phyloP scores from a whole-genome alignment of 2,888 invertebrate genomes.

The Neoaliturus tenellus region DNA sequence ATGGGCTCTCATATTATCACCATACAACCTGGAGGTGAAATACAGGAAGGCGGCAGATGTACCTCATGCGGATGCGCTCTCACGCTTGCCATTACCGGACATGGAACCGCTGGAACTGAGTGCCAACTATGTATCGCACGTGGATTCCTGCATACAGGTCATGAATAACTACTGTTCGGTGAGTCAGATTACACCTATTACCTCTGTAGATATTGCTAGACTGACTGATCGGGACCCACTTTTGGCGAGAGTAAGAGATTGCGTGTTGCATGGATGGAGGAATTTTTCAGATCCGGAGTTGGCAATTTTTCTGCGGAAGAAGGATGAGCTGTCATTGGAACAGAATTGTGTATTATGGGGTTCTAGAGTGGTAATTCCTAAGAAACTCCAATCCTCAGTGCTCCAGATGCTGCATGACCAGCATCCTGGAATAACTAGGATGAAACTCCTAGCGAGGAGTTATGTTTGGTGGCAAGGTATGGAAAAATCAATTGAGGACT shows the following conservation, averaged over 20 bases:
- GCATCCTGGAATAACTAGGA: slow-evolving; percentile 5
- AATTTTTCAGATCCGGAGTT: neutral
- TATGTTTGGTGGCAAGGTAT: slow-evolving; percentile 32
- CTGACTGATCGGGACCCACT: neutral
- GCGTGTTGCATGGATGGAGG: neutral
- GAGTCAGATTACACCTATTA: neutral
- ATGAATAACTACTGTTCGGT: neutral
- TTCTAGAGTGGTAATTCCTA: slow-evolving; percentile 31
- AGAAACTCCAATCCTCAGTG: neutral
- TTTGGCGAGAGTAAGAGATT: neutral
- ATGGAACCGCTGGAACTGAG: neutral
- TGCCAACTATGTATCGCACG: neutral
- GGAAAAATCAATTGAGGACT: neutral
- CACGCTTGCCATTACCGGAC: neutral
- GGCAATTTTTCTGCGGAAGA: neutral
- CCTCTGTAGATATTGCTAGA: too few species aligned
- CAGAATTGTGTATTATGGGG: slow-evolving; percentile 34
- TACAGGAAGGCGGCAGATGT: slow-evolving; percentile 32
- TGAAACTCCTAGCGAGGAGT: slow-evolving; percentile 1
- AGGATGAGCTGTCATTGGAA: neutral
- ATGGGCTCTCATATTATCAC: slow-evolving; percentile 41
- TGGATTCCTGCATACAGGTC: neutral
- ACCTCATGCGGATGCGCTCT: slow-evolving; percentile 35
- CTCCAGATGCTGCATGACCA: slow-evolving; percentile 9
- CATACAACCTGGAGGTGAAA: slow-evolving; percentile 36